Evolutionary conservation across 2,888 invertebrate species (phyloP), one percentile per base, ranked within the genome.

Genomic region (Cerastoderma edule): DNA sequence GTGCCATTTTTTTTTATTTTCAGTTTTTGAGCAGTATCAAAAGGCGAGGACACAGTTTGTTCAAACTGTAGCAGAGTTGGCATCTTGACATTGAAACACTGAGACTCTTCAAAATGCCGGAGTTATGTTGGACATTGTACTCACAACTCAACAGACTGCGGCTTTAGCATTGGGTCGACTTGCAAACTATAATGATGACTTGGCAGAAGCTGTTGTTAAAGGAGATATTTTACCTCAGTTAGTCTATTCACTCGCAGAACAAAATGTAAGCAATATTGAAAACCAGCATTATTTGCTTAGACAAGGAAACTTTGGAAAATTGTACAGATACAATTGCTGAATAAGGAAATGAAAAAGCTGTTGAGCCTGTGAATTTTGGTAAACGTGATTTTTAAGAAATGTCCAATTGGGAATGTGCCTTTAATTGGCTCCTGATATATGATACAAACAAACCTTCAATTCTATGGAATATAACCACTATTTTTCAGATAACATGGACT

Each of bases 11-110:
- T 53, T 67, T 32, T 57, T 19, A 66, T 28, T 88, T 89, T 60
- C 85, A 95, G 96, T 96, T 81, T 96, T 97, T 93, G 96, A 96
- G 90, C 95, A 95, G 72, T 97, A 96, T 91, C 96, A 96, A 92
- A 96, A 95, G 90, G 95, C 96, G 60, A 94, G 96, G 65, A 93
- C 96, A 72, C 94, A 94, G 68, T 97, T 96, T 92, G 96, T 96
- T 0, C 96, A 96, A 93, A 95, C 95, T 0, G 94, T 96, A 83
- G 95, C 96, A 30, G 96, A 96, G 89, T 91, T 96, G 68, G 95
- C 96, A 1, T 94, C 95, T 10, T 94, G 96, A 86, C 94, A 95
- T 6, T 95, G 95, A 72, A 96, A 96, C 89, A 94, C 96, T 19
- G 96, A 96, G 89, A 95, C 95, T 83, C 93, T 96, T 53, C 92